Evolutionary conservation across 1,140 invertebrate genomes (phyloP).

Genomic region (Drosophila ironensis): DNA sequence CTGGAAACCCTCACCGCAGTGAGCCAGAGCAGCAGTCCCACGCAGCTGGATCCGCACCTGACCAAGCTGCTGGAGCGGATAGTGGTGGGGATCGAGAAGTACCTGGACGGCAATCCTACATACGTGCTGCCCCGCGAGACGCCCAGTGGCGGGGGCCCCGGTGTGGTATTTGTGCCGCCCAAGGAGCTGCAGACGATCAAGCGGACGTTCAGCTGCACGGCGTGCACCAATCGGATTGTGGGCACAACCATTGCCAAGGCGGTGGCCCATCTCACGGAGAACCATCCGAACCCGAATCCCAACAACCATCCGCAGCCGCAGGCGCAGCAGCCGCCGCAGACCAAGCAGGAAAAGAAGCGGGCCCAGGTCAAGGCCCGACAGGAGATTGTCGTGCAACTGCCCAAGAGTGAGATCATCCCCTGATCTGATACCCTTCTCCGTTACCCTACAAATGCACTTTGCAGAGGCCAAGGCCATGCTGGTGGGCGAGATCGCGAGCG

Average conservation of each 20-base stretch:
- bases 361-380: slow-evolving; percentile 46
- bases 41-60: slow-evolving; percentile 58
- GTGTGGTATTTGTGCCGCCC: slow-evolving; percentile 41
- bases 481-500: slow-evolving; percentile 44
- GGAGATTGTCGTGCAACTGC: slow-evolving; percentile 33
- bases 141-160: background rate
- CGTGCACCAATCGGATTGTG: slow-evolving; percentile 52
- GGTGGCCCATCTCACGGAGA: slow-evolving; percentile 55
- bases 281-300: slow-evolving; percentile 51
- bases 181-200: slow-evolving; percentile 54
- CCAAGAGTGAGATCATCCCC: no score
- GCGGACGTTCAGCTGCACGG: slow-evolving; percentile 53
- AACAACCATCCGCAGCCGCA: slow-evolving; percentile 27
- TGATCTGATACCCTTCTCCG: no score
- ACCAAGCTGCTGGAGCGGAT: slow-evolving; percentile 51
- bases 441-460: no score
- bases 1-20: slow-evolving; percentile 48
- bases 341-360: slow-evolving; percentile 33
- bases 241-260: slow-evolving; percentile 58
- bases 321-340: background rate
- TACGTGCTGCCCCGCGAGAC: slow-evolving; percentile 39
- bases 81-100: slow-evolving; percentile 59
- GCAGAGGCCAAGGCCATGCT: slow-evolving; percentile 61
- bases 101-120: slow-evolving; percentile 52
- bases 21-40: slow-evolving; percentile 9